Conservation (phyloP, 2,888 invertebrate genomes). For the Azorinus chamasolen region DNA sequence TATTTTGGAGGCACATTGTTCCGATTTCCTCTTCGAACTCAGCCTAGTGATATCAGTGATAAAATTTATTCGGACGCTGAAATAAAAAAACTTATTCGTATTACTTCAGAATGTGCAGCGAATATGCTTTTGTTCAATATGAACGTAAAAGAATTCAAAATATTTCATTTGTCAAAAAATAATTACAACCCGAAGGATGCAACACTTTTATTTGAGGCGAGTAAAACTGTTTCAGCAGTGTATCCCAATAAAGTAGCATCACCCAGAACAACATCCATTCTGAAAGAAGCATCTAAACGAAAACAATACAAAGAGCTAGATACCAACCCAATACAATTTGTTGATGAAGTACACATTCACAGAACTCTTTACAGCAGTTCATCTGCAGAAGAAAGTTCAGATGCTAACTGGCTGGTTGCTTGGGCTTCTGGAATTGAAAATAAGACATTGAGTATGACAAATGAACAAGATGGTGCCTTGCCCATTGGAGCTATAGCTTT, state of each 20-base stretch:
- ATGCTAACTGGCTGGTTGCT: slow-evolving; percentile 48
- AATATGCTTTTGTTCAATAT: slow-evolving; percentile 83
- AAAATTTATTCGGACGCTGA: slow-evolving; percentile 73
- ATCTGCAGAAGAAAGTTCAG: background rate
- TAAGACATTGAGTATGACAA: slow-evolving; percentile 19
- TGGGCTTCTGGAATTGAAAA: slow-evolving; percentile 56
- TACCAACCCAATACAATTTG: slow-evolving; percentile 1
- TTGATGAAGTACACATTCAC: slow-evolving; percentile 15
- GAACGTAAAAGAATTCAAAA: slow-evolving; percentile 73
- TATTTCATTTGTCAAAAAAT: slow-evolving; percentile 72
- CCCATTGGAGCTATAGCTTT: slow-evolving; percentile 62
- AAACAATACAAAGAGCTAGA: background rate
- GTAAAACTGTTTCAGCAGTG: background rate
- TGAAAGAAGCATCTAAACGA: slow-evolving; percentile 1
- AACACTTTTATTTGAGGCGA: background rate
- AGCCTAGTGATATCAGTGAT: slow-evolving; percentile 77
- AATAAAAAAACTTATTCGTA: slow-evolving; percentile 72
- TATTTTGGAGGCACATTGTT: slow-evolving; percentile 80
- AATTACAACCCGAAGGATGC: background rate
- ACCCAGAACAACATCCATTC: background rate
- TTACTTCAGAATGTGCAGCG: slow-evolving; percentile 71
- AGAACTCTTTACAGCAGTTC: background rate
- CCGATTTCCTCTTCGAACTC: slow-evolving; percentile 83
- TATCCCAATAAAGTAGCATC: too few relatives aligned
- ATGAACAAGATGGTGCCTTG: slow-evolving; percentile 43